Conservation (phyloP, 1,140 invertebrate genomes). For the Acromyrmex echinatior region DNA sequence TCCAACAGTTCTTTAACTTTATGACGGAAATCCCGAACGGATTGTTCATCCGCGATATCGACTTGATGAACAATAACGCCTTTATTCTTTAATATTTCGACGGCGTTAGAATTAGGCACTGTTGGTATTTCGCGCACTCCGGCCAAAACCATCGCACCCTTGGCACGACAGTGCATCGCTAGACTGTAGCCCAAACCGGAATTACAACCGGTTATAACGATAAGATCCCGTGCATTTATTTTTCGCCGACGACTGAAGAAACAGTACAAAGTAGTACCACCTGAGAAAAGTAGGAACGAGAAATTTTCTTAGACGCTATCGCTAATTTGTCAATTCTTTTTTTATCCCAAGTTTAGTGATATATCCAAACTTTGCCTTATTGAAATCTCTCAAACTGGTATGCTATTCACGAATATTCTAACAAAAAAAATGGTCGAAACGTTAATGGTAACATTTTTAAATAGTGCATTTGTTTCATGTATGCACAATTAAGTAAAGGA, state of each 20-base stretch:
- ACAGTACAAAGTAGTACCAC: constrained; percentile 46
- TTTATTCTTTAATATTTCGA: constrained; percentile 85
- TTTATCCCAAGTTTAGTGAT: neutral
- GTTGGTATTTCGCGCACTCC: constrained; percentile 86
- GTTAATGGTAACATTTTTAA: neutral
- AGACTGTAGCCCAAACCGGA: constrained; percentile 93
- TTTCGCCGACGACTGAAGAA: constrained; percentile 10
- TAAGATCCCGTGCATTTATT: constrained; percentile 82
- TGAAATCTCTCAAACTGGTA: neutral
- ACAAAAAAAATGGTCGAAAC: neutral
- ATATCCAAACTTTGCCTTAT: neutral
- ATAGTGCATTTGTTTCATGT: neutral
- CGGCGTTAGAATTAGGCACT: constrained; percentile 31
- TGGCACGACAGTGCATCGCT: constrained; percentile 88
- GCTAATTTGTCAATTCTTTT: neutral
- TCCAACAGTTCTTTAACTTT: constrained; percentile 83
- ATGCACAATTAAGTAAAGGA: neutral
- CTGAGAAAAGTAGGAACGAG: constrained; percentile 30
- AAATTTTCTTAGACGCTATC: neutral
- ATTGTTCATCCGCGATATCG: constrained; percentile 90
- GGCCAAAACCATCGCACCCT: constrained; percentile 90
- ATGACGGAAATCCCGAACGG: constrained; percentile 86
- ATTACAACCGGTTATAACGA: constrained; percentile 94
- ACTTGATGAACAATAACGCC: constrained; percentile 87
- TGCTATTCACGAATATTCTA: neutral